Conservation (phyloP, 2,797 vertebrate genomes). For the Cercopithecus petaurista region DNA sequence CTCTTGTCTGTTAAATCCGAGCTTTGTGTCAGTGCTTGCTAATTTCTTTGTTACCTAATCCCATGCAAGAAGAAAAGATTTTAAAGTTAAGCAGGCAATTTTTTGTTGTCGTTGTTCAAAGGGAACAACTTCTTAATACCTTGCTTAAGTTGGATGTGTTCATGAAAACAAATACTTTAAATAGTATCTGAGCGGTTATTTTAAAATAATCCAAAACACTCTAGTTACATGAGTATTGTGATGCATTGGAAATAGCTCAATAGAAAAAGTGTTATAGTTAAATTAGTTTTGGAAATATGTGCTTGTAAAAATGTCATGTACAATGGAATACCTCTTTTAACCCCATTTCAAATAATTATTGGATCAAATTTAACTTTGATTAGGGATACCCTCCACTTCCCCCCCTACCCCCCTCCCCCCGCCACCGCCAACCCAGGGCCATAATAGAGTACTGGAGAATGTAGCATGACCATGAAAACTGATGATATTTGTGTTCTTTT, state of each 20-base stretch:
- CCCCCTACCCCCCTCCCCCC: rapidly evolving
- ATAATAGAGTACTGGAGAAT: neutral
- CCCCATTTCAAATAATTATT: neutral
- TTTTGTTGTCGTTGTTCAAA: slow-evolving; percentile 21
- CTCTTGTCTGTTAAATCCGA: slow-evolving; percentile 64
- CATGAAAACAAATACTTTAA: slow-evolving; percentile 57
- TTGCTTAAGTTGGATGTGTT: slow-evolving; percentile 53
- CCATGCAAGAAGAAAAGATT: slow-evolving; percentile 76
- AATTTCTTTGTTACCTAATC: slow-evolving; percentile 80
- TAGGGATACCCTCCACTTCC: neutral
- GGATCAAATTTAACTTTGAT: neutral
- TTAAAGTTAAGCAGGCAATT: slow-evolving; percentile 73
- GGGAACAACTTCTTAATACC: slow-evolving; percentile 68
- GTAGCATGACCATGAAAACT: neutral
- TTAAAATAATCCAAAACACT: slow-evolving; percentile 47
- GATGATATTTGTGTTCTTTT: neutral
- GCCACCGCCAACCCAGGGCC: too few species aligned
- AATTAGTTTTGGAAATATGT: neutral
- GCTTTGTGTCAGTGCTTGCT: slow-evolving; percentile 70
- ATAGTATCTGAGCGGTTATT: slow-evolving; percentile 34
- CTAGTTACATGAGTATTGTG: neutral
- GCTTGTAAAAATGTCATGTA: neutral
- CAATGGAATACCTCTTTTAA: neutral
- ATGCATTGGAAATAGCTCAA: neutral
- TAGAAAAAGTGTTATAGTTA: neutral